Evolutionary conservation across 2,888 invertebrate species (phyloP).

Genomic region (Ditula angustiorana): DNA sequence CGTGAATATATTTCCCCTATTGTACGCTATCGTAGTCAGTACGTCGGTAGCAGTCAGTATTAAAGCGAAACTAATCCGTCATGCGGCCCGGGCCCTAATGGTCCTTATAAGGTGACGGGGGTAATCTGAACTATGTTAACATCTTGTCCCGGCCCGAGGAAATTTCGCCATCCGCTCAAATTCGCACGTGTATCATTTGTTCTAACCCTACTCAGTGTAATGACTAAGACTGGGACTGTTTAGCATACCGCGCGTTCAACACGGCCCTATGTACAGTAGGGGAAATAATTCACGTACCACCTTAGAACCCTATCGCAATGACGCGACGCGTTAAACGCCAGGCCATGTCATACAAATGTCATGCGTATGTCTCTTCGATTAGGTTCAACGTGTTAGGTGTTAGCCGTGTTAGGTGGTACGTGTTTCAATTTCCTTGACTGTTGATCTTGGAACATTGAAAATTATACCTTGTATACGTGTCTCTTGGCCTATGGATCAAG

Average conservation of each 20-base stretch:
- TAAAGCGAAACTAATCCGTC: background rate
- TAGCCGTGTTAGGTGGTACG: too few species aligned
- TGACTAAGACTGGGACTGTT: slow-evolving; percentile 7
- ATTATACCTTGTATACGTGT: too few species aligned
- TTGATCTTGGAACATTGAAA: too few species aligned
- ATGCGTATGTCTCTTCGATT: too few species aligned
- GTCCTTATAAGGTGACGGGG: background rate
- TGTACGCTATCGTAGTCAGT: too few species aligned
- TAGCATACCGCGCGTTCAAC: background rate
- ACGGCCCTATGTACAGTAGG: background rate
- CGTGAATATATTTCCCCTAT: too few species aligned
- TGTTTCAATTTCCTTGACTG: too few species aligned
- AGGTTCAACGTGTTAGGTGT: too few species aligned
- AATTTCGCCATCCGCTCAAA: background rate
- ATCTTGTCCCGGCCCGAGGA: background rate
- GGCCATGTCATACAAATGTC: too few species aligned
- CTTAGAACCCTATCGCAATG: background rate
- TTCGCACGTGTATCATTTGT: slow-evolving; percentile 1
- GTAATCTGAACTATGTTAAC: background rate
- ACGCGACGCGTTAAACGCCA: too few species aligned
- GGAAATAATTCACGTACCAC: too few species aligned
- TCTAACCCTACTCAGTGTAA: slow-evolving; percentile 8
- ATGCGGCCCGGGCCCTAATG: background rate
- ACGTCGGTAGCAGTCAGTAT: background rate
- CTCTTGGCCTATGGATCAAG: too few species aligned